phyloP scores from a whole-genome alignment of 1,140 invertebrate species.

The Macrobrachium rosenbergii region DNA sequence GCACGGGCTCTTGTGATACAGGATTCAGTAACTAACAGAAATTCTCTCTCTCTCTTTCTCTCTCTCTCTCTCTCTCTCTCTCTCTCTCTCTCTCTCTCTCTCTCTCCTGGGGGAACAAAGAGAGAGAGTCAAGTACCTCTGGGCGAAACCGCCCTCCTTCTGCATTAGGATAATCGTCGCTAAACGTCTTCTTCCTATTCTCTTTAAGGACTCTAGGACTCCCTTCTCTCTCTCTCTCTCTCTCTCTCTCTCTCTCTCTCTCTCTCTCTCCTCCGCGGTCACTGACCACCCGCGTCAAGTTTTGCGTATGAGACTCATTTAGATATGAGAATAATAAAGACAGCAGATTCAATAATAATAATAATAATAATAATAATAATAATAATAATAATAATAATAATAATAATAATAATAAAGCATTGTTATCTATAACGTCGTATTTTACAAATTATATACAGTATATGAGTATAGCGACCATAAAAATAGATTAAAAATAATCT shows the following conservation, averaged over 20 bases:
- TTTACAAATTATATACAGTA: too few relatives aligned
- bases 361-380: too few relatives aligned
- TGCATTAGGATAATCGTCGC: background rate
- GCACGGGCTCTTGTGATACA: background rate
- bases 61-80: constrained; percentile 27
- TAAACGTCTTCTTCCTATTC: background rate
- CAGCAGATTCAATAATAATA: too few relatives aligned
- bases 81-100: constrained; percentile 9
- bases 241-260: too few relatives aligned
- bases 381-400: too few relatives aligned
- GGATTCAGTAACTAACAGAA: background rate
- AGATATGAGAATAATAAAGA: too few relatives aligned
- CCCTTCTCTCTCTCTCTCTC: background rate
- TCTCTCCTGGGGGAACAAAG: background rate
- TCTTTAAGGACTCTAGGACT: background rate
- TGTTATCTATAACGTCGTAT: too few relatives aligned
- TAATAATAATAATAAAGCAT: too few relatives aligned
- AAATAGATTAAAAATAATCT: too few relatives aligned
- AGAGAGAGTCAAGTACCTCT: too few relatives aligned
- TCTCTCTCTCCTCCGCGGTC: background rate
- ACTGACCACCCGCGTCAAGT: background rate
- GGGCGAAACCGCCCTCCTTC: background rate
- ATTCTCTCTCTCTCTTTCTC: constrained; percentile 4
- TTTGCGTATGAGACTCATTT: background rate
- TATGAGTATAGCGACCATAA: too few relatives aligned